Evolutionary conservation across 2,888 invertebrate species (phyloP).

Genomic region (Caradrina kadenii): DNA sequence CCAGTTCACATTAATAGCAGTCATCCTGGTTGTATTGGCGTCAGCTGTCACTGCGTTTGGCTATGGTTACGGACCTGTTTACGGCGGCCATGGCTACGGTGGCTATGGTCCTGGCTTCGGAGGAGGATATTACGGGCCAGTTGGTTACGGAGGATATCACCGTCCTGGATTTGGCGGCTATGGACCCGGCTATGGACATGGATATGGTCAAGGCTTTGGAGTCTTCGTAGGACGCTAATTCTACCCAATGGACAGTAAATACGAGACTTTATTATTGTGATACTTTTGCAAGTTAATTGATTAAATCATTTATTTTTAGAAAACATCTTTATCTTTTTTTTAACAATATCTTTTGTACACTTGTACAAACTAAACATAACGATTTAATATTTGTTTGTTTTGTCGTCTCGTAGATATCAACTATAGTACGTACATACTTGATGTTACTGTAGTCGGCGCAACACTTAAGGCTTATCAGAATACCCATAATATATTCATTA

Average conservation of each 20-base stretch:
- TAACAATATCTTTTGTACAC: neutral
- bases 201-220: conserved; percentile 14
- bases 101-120: conserved; percentile 38
- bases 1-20: conserved; percentile 40
- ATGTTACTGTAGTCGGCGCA: neutral
- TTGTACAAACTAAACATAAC: conserved; percentile 1
- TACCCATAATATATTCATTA: neutral
- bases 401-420: neutral
- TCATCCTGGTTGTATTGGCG: conserved; percentile 30
- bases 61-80: conserved; percentile 2
- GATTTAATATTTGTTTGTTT: neutral
- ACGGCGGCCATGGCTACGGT: conserved; percentile 25
- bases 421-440: neutral
- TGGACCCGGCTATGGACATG: conserved; percentile 3
- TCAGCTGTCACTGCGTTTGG: conserved; percentile 19
- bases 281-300: conserved; percentile 8
- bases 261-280: conserved; percentile 1
- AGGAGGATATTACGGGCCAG: conserved; percentile 13
- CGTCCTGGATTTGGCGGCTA: conserved; percentile 27
- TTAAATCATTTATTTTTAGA: neutral
- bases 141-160: conserved; percentile 29
- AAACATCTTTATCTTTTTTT: neutral
- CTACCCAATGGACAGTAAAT: neutral
- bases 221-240: neutral
- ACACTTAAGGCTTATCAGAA: neutral